phyloP scores from a whole-genome alignment of 2,797 vertebrate species.

The Labeo calbasu region DNA sequence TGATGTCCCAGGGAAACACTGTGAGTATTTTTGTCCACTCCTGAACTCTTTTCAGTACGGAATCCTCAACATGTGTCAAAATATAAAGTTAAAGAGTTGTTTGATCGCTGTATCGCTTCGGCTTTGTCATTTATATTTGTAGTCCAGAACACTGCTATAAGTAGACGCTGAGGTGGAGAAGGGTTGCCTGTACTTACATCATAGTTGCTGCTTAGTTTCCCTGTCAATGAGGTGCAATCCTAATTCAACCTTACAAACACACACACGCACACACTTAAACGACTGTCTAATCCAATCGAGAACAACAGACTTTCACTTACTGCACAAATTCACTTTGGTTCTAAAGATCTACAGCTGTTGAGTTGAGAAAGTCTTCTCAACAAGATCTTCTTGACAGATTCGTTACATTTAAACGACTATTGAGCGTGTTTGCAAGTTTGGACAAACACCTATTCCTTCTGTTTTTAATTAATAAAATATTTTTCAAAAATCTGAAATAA shows the following conservation, averaged over 20 bases:
- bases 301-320: constrained; percentile 20
- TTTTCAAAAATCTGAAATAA: not conserved
- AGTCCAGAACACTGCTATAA: not conserved
- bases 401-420: not conserved
- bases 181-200: constrained; percentile 63
- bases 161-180: constrained; percentile 7
- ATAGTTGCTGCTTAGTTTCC: constrained; percentile 55
- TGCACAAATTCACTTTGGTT: constrained; percentile 1
- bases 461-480: not conserved
- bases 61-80: not conserved
- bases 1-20: constrained; percentile 8
- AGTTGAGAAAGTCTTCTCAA: constrained; percentile 1
- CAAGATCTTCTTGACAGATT: not conserved
- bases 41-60: not conserved
- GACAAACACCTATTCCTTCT: not conserved
- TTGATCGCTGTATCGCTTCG: not conserved
- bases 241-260: constrained; percentile 38
- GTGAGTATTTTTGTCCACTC: not conserved
- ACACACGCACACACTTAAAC: not conserved
- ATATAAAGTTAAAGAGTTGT: not conserved
- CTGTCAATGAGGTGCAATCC: constrained; percentile 55
- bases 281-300: constrained; percentile 42
- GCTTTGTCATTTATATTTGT: constrained; percentile 7
- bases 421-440: not conserved
- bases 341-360: not conserved